Evolutionary conservation across 2,797 vertebrate species (phyloP).

Genomic region (Sebastes alutus): DNA sequence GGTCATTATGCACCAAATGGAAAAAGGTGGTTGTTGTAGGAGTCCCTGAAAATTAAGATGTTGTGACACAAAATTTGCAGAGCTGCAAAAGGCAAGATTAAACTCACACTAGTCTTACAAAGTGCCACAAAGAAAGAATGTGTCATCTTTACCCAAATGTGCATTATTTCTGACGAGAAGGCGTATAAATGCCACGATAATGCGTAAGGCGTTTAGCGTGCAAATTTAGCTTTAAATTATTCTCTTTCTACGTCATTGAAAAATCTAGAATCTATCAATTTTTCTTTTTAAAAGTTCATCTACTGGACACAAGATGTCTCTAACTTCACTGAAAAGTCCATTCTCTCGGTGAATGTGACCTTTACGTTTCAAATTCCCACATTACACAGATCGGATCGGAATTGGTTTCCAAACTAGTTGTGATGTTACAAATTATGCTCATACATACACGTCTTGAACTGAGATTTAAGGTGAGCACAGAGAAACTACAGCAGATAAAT

Average conservation of each 20-base stretch:
- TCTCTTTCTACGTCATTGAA: too few species aligned
- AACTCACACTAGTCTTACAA: background rate
- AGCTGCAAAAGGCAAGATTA: background rate
- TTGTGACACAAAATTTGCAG: background rate
- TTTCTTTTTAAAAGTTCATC: too few species aligned
- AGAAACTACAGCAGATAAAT: too few species aligned
- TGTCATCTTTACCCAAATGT: background rate
- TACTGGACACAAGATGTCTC: too few species aligned
- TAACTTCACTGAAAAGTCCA: too few species aligned
- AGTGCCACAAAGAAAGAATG: background rate
- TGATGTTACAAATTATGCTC: background rate
- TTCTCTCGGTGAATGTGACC: too few species aligned
- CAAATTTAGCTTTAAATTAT: too few species aligned
- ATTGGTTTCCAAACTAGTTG: too few species aligned
- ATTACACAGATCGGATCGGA: background rate
- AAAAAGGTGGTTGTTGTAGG: background rate
- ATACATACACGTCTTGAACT: background rate
- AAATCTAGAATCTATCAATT: too few species aligned
- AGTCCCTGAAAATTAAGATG: background rate
- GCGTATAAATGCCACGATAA: too few species aligned
- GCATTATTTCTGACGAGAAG: background rate
- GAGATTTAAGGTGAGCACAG: background rate
- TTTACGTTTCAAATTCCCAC: too few species aligned
- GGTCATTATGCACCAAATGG: background rate
- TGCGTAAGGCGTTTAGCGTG: too few species aligned